phyloP scores from a whole-genome alignment of 2,888 invertebrate genomes.

The Ligdia adustata region DNA sequence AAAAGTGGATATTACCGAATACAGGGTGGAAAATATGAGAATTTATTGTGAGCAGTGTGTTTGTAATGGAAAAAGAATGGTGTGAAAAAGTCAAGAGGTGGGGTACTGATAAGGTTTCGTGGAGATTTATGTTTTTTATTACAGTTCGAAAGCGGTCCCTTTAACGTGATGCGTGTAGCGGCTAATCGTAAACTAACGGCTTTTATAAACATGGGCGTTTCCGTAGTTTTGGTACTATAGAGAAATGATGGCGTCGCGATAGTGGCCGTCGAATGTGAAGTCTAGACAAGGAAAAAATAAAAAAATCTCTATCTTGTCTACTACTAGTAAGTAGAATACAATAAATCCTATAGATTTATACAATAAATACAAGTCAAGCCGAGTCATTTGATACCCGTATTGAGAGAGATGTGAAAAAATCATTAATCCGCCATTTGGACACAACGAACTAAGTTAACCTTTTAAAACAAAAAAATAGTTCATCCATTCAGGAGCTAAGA shows the following conservation, averaged over 20 bases:
- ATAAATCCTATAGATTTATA: too few species aligned
- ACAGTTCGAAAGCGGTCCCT: conserved; percentile 20
- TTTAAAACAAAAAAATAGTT: too few species aligned
- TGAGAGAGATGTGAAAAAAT: too few species aligned
- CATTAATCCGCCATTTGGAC: too few species aligned
- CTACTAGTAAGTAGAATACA: too few species aligned
- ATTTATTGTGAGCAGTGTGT: conserved; percentile 53
- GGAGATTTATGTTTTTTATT: conserved; percentile 35
- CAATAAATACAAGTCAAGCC: too few species aligned
- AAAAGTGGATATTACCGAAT: conserved; percentile 40
- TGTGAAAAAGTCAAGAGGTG: conserved; percentile 48
- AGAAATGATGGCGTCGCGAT: not conserved
- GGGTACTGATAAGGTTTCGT: conserved; percentile 30
- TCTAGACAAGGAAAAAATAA: too few species aligned
- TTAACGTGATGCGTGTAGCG: conserved; percentile 14
- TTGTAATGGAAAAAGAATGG: conserved; percentile 57
- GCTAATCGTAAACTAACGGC: conserved; percentile 21
- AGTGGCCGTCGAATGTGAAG: too few species aligned
- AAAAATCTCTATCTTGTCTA: too few species aligned
- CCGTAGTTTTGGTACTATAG: conserved; percentile 5
- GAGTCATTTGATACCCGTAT: too few species aligned
- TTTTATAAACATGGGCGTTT: conserved; percentile 16
- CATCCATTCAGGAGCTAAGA: too few species aligned
- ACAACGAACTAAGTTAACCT: too few species aligned
- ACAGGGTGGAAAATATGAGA: conserved; percentile 53